Evolutionary conservation across 2,113 vertebrate species (phyloP).

Genomic region (Centrocercus urophasianus): DNA sequence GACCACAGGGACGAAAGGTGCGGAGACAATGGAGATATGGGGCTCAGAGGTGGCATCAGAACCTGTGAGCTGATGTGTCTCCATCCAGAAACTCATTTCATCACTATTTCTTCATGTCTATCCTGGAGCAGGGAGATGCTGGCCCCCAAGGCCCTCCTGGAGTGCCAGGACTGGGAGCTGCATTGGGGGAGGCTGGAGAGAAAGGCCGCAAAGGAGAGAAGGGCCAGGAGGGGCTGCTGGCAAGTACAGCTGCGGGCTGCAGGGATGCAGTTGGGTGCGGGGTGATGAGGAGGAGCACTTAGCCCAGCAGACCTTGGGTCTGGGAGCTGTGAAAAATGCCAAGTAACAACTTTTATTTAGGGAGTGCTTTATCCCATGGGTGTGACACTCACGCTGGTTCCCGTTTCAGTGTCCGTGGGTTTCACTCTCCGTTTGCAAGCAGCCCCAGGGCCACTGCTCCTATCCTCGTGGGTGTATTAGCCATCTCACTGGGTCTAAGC

Average conservation of each 20-base stretch:
- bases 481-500: not conserved
- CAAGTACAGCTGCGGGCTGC: constrained; percentile 54
- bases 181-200: constrained; percentile 73
- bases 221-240: constrained; percentile 81
- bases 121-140: constrained; percentile 76
- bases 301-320: fast-evolving
- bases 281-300: fast-evolving
- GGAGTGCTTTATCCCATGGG: fast-evolving
- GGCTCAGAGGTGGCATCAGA: not conserved
- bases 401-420: not conserved
- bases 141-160: constrained; percentile 81
- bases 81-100: not conserved
- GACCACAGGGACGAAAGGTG: constrained; percentile 82
- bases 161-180: constrained; percentile 79
- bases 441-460: not conserved
- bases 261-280: fast-evolving
- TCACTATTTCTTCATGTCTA: not conserved
- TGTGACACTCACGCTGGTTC: fast-evolving
- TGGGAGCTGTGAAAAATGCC: not conserved
- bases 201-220: constrained; percentile 84
- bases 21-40: not conserved
- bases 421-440: not conserved
- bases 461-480: not conserved
- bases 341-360: fast-evolving
- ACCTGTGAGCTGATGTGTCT: not conserved